phyloP scores from a whole-genome alignment of 1,140 invertebrate species.

The Apocrypta bakeri region DNA sequence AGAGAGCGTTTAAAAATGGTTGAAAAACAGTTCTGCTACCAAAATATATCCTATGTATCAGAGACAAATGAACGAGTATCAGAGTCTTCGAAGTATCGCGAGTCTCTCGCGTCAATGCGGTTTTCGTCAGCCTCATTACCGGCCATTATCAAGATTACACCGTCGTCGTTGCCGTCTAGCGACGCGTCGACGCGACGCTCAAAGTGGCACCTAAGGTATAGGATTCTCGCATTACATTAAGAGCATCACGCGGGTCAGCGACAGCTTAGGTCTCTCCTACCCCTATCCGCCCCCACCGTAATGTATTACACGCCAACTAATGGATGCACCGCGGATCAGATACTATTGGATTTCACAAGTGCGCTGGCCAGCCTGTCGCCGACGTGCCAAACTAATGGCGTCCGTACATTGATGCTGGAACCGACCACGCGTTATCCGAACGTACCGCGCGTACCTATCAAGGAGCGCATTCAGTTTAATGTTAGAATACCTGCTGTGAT shows the following conservation, averaged over 20 bases:
- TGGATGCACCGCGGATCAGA: slow-evolving; percentile 43
- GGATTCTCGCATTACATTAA: slow-evolving; percentile 45
- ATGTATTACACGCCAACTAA: slow-evolving; percentile 44
- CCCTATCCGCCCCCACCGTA: background rate
- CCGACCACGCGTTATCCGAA: background rate
- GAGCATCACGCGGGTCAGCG: background rate
- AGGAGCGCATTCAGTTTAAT: background rate
- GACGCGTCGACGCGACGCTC: background rate
- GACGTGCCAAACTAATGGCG: slow-evolving; percentile 38
- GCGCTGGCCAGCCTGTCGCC: background rate
- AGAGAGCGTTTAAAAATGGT: too few relatives aligned
- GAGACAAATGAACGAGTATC: too few relatives aligned
- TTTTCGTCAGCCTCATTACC: slow-evolving; percentile 33
- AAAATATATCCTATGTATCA: too few relatives aligned
- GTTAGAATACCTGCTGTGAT: background rate
- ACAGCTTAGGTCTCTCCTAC: background rate
- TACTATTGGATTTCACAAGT: slow-evolving; percentile 45
- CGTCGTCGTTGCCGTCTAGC: background rate
- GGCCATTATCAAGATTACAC: slow-evolving; percentile 38
- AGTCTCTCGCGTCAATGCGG: background rate
- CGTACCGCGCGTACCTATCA: background rate
- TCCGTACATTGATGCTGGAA: background rate
- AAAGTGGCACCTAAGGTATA: slow-evolving; percentile 23
- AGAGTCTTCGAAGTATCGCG: background rate
- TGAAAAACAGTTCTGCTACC: too few relatives aligned